Base-by-base conservation (phyloP, 2,113 vertebrate genomes). In the Menura novaehollandiae region DNA sequence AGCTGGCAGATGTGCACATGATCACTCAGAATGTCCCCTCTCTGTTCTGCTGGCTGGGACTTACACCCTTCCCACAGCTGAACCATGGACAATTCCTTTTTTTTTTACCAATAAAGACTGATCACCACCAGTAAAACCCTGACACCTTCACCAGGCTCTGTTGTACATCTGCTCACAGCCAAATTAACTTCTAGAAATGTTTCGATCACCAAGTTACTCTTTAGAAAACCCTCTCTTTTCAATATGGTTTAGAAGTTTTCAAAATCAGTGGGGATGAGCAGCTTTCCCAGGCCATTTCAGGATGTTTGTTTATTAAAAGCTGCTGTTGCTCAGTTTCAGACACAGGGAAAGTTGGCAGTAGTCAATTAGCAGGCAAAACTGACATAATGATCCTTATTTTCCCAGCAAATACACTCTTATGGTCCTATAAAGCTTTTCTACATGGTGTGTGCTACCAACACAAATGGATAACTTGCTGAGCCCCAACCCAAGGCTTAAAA, bases 1-100 rank as follows among this genome's bases (percentile, higher is more conserved):
- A 53, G 55, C 69, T 84, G 64, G 49, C n/a, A 22, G 1, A 0
- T 21, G 7, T 7, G 13, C 35, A 30, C 11, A 1, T 0, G 2
- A 6, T 10, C 18, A 3, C 75, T 63, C 37, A 13, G 22, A 52
- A 14, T 33, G 32, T 18, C 10, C 67, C 76, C 32, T 12, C n/a
- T 47, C 18, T 2, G 2, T 47, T 33, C 62, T 59, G 52, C 44
- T 59, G 60, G 8, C 7, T 82, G 78, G 10, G 19, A 6, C 51
- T 64, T 63, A 33, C 19, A 5, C 10, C 15, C 24, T 59, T 35
- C 44, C 37, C 0, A 1, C 11, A 7, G 19, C 71, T 18, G n/a
- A 77, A 55, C 59, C 41, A 8, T 3, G 6, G 7, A 7, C 2
- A 1, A 73, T 53, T 85, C 71, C 35, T 7, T 75, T n/a, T 92